Conservation (phyloP, 2,113 vertebrate genomes). For the Meriones unguiculatus region DNA sequence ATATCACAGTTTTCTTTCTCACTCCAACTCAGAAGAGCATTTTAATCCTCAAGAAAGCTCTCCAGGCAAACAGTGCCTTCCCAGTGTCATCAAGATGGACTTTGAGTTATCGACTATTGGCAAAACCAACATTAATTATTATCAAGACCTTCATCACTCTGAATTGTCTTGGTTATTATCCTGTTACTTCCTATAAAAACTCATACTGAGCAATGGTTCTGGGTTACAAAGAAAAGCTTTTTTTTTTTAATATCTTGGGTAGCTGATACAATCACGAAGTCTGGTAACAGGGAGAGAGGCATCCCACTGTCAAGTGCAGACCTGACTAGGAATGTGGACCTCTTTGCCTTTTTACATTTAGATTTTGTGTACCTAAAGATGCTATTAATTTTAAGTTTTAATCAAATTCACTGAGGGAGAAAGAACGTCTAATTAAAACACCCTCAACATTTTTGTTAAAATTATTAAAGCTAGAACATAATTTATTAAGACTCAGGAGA, state of each 20-base stretch:
- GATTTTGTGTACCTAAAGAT: background rate
- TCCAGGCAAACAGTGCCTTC: background rate
- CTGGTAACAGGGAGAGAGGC: background rate
- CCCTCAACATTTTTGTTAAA: constrained; percentile 44
- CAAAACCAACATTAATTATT: too few species aligned
- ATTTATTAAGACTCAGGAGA: background rate
- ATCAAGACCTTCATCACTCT: background rate
- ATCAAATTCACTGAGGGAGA: background rate
- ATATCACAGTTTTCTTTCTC: background rate
- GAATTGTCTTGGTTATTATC: background rate
- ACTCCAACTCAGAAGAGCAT: background rate
- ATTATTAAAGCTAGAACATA: constrained; percentile 24
- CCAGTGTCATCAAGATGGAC: background rate
- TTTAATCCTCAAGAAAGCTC: background rate
- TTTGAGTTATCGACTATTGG: background rate
- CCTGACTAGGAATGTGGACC: background rate
- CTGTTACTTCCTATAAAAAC: background rate
- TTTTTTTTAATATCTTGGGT: background rate
- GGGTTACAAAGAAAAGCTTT: background rate
- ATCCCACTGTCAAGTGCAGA: background rate
- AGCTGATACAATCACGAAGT: background rate
- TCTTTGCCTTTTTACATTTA: background rate
- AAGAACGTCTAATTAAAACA: constrained; percentile 47
- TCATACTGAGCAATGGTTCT: background rate
- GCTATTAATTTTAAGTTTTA: constrained; percentile 47